Percentiles rank a stretch among this genome's conserved stretches.
phyloP scores from a whole-genome alignment of 2,113 vertebrate species.

The Myiopsitta monachus region DNA sequence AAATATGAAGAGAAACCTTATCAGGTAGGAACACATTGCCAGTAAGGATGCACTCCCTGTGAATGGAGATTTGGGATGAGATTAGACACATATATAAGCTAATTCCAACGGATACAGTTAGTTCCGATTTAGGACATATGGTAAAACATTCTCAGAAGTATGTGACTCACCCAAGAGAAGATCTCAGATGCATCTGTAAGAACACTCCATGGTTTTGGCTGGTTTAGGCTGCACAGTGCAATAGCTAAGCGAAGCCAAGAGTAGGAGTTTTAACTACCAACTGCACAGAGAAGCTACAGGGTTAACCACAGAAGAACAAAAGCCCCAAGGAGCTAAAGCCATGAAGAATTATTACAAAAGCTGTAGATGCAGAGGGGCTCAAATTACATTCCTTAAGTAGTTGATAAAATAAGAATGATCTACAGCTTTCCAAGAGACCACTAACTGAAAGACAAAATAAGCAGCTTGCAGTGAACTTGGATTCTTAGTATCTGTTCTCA shows the following conservation, averaged over 20 bases:
- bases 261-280: background rate
- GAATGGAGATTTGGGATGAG: background rate
- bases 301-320: background rate
- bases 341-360: background rate
- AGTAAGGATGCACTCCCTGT: background rate
- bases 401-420: conserved; percentile 25
- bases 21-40: background rate
- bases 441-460: background rate
- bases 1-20: background rate
- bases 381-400: conserved; percentile 6
- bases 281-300: background rate
- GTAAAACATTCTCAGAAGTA: background rate
- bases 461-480: background rate
- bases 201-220: background rate
- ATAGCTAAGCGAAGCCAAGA: background rate
- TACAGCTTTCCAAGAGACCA: background rate
- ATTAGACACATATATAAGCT: background rate
- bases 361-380: background rate
- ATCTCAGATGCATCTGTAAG: background rate
- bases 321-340: background rate
- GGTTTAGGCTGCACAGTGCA: background rate
- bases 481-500: background rate
- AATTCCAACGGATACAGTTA: background rate
- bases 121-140: background rate
- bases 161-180: background rate